Evolutionary conservation across 2,113 vertebrate genomes (phyloP).

Genomic region (Calcarius ornatus): DNA sequence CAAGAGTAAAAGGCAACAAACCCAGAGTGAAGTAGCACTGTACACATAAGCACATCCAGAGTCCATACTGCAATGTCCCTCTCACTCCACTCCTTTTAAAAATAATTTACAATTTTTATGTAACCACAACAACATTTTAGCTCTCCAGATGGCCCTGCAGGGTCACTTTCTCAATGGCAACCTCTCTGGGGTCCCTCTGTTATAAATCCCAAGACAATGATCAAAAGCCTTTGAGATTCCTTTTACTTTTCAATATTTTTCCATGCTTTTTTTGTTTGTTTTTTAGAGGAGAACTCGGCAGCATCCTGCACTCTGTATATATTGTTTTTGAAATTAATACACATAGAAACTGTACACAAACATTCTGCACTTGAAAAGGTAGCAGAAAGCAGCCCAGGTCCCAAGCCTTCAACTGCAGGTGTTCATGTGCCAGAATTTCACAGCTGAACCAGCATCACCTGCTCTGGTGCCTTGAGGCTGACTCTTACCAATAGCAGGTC

Average conservation of each 20-base stretch:
- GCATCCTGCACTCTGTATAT: neutral
- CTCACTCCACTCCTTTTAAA: neutral
- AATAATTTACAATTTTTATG: neutral
- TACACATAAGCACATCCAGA: fast-evolving
- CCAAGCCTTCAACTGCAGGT: neutral
- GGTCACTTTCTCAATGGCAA: neutral
- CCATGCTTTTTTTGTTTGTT: neutral
- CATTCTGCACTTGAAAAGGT: neutral
- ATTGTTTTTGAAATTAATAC: neutral
- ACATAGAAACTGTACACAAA: neutral
- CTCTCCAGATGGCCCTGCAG: neutral
- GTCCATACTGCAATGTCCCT: too few relatives aligned
- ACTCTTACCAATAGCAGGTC: neutral
- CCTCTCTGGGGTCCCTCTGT: fast-evolving
- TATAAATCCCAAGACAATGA: neutral
- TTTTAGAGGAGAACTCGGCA: neutral
- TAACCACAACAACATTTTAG: neutral
- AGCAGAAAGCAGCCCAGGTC: neutral
- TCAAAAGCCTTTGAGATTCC: neutral
- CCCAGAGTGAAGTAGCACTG: fast-evolving
- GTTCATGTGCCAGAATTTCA: neutral
- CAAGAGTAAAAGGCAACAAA: neutral
- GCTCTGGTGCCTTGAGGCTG: neutral
- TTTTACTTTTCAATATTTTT: neutral
- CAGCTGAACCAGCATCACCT: neutral